Base-by-base conservation (phyloP, 2,797 vertebrate genomes). In the Perodicticus potto region DNA sequence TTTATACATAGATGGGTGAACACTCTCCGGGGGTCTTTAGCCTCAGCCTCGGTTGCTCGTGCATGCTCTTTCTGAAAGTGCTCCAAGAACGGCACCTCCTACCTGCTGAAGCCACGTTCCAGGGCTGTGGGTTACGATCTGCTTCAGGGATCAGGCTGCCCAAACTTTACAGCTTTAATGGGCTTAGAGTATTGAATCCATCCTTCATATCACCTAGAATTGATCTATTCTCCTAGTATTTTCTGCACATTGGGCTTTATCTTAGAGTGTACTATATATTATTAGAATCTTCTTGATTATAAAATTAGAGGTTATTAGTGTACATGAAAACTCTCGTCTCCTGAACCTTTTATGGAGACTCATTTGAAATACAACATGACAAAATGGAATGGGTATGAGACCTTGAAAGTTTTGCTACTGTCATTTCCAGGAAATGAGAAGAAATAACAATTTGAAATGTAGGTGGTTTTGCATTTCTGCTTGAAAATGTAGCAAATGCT, bases 61-160 rank as follows among this genome's bases (percentile, higher is more conserved):
- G 37, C 16, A 11, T 95, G 73, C 32, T 74, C 7, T 73, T 70
- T 86, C 53, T 61, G 43, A 59, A 97, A 94, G 76, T 25, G 22
- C 14, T 83, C 16, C 37, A 12, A 12, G 81, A 86, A 27, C 37
- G 70, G 37, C 93, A 76, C 74, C 6, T 43, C 6, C 34, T 43
- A 45, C 73, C 27, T 20, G 67, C 78, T 55, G 9, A 34, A 93
- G n/a, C 27, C n/a, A 34, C 3, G 1, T 53, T 89, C 8, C 53
- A 84, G 27, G 17, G 81, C 74, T 74, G 9, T 80, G 37, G 19
- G 29, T 95, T 85, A 53, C n/a, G 49, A 73, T 94, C 83, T 77
- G 55, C 55, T 82, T 69, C 76, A 86, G 4, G 32, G 5, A 73
- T 27, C 45, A 61, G 25, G 65, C 34, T 80, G 4, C 40, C 32